Base-by-base conservation (phyloP, 2,888 invertebrate genomes). In the Gisinianus flammeolus region DNA sequence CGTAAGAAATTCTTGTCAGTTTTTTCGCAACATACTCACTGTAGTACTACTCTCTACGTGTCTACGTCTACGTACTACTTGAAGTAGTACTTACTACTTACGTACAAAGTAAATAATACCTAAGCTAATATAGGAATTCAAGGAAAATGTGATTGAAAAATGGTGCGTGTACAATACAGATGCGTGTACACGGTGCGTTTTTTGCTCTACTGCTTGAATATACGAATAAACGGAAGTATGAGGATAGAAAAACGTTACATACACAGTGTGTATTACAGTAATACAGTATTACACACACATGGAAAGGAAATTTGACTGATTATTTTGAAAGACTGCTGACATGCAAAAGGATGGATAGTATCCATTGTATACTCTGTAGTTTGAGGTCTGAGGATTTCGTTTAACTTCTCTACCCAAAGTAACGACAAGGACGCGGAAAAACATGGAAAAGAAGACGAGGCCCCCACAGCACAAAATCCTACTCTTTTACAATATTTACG, bases 321-420 rank as follows among this genome's bases (percentile, higher is more conserved):
- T 62, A 62, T 62, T 62, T 28, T 62, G 62, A 62, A 62, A 62
- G 62, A 62, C 62, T 26, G 62, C 62, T 24, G 62, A 62, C 62
- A 62, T 62, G 62, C 28, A 62, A 62, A 62, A 28, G 62, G 62
- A 62, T 62, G 62, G 62, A 26, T 62, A 12, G 26, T 28, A 26
- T 22, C 24, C 8, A 56, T 12, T 8, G 35, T 35, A 5, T 35
- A 35, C 35, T 35, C 35, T 35, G 6, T 35, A 44, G 44, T 44
- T 19, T 44, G 16, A 44, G 19, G 44, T 16, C 44, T 44, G 1
- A 44, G 19, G 44, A 44, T 19, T 12, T 44, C 44, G 16, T 16
- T 44, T 44, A 16, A 44, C 44, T 19, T 44, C 44, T 44, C 12
- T 6, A 2, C 16, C 8, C 44, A 44, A 44, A 44, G 44, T 44